Conservation (phyloP, 2,113 vertebrate genomes). For the Seriola quinqueradiata region DNA sequence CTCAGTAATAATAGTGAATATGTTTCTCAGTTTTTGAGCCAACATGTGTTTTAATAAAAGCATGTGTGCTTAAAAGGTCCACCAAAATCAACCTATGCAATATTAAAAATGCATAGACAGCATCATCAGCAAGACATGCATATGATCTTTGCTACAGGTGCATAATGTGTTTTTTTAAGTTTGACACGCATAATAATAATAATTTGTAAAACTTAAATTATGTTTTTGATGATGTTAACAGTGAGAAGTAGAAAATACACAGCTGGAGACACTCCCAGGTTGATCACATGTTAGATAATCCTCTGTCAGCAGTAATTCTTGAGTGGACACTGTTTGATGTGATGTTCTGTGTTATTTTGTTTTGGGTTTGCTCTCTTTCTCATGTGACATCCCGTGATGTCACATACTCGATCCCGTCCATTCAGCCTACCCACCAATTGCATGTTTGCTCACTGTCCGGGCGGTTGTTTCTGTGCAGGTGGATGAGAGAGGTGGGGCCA, state of each 20-base stretch:
- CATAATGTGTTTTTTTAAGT: not conserved
- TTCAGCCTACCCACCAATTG: not conserved
- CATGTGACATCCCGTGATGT: slow-evolving; percentile 1
- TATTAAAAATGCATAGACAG: not conserved
- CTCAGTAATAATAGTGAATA: not conserved
- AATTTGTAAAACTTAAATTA: slow-evolving; percentile 12
- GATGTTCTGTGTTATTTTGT: slow-evolving; percentile 54
- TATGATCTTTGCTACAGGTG: not conserved
- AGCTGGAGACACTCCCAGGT: slow-evolving; percentile 39
- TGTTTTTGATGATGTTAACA: slow-evolving; percentile 21
- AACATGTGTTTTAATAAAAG: too few species aligned
- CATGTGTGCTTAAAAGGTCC: not conserved
- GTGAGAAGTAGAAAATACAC: not conserved
- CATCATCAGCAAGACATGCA: not conserved
- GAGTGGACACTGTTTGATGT: slow-evolving; percentile 59
- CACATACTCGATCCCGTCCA: not conserved
- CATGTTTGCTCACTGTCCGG: not conserved
- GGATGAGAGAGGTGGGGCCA: slow-evolving; percentile 83
- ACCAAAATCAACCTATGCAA: not conserved
- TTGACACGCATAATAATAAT: slow-evolving; percentile 5
- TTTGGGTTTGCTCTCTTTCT: slow-evolving; percentile 22
- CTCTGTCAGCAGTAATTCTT: slow-evolving; percentile 37
- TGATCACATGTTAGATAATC: slow-evolving; percentile 58
- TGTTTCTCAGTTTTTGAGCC: not conserved
- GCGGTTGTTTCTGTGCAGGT: slow-evolving; percentile 78